Evolutionary conservation across 2,888 invertebrate species (phyloP).

Genomic region (Spialia ferax): DNA sequence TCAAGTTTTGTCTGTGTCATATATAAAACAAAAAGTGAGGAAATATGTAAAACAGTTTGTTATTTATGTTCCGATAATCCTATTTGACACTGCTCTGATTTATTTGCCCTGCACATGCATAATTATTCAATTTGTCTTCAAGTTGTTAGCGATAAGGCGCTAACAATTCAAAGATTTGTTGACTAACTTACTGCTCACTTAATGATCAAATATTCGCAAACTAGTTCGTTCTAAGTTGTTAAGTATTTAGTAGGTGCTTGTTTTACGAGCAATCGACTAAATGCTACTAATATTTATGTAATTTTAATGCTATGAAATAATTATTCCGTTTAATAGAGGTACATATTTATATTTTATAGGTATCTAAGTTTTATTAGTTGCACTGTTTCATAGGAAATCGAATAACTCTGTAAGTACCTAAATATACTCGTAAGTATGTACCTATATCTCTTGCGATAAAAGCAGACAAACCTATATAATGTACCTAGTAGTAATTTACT

Average conservation of each 20-base stretch:
- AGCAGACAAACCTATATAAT: no score
- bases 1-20: not conserved
- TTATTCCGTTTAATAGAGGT: no score
- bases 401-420: no score
- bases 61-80: slow-evolving; percentile 6
- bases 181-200: not conserved
- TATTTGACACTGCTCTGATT: slow-evolving; percentile 15
- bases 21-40: slow-evolving; percentile 3
- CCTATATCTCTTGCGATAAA: no score
- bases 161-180: slow-evolving; percentile 2
- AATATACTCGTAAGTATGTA: no score
- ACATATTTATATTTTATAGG: no score
- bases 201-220: not conserved
- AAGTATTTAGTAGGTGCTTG: not conserved
- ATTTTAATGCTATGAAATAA: no score
- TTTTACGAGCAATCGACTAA: not conserved
- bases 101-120: slow-evolving; percentile 7
- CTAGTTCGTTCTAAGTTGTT: not conserved
- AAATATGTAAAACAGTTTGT: slow-evolving; percentile 14
- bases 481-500: no score
- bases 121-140: slow-evolving; percentile 25
- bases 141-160: slow-evolving; percentile 19
- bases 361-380: no score
- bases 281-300: no score
- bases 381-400: no score